Base-by-base conservation (phyloP, 2,888 invertebrate species). In the Ochropleura leucogaster region DNA sequence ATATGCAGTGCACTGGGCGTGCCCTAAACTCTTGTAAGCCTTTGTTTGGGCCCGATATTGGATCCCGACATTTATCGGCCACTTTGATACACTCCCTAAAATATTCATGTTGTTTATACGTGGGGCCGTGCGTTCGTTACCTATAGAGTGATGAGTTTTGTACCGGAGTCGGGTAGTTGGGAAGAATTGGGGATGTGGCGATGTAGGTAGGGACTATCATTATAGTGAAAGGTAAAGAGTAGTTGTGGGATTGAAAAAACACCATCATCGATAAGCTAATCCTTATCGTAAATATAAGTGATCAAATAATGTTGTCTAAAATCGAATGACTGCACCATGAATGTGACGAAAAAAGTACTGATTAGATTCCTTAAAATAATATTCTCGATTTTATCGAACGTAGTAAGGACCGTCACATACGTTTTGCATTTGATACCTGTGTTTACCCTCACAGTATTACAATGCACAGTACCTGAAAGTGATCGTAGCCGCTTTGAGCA, bases 1-100 rank as follows among this genome's bases (percentile, higher is more conserved):
- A 96, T 96, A 96, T 96, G 96, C 95, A 96, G 94, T 89, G 92
- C 88, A 84, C 84, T 92, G 93, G 96, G 96, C 94, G 95, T 92
- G 92, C 89, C 91, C 93, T 92, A 93, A 96, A 96, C 96, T 96
- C 96, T 95, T 95, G 96, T 96, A 95, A 94, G 94, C 94, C 95
- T 95, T 95, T 96, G 95, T 95, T 94, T 93, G 94, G 88, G 83
- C 89, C 90, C 95, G 93, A 95, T 95, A 96, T 95, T 96, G 96
- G 95, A 93, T 94, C 93, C 93, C 87, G 81, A 76, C 92, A 92
- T 92, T 92, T 93, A 93, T 93, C 93, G 93, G 89, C 88, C 92
- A 91, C 94, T 93, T 93, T 93, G 94, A 94, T 93, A 93, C 92
- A 85, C 67, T 83, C 90, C 88, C 89, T 89, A 89, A 92, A 92